Conservation (phyloP, 2,797 vertebrate species). For the Podarcis siculus region DNA sequence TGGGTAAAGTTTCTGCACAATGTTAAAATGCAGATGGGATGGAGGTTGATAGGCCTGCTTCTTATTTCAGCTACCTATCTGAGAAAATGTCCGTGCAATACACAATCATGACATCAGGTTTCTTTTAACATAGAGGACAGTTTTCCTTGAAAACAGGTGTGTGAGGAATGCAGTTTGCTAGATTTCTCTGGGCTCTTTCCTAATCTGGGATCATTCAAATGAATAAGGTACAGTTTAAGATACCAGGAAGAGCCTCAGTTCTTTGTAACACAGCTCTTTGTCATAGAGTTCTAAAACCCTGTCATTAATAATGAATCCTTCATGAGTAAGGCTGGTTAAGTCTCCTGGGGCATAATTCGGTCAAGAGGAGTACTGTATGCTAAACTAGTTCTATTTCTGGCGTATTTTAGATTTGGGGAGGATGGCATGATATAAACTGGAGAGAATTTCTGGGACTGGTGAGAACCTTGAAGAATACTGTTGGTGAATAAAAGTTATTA, state of each 20-base stretch:
- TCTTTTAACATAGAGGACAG: background rate
- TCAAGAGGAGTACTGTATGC: background rate
- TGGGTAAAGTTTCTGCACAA: background rate
- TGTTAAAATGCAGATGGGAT: background rate
- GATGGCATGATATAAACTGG: slow-evolving; percentile 39
- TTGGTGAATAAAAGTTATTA: slow-evolving; percentile 51
- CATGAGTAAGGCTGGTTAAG: background rate
- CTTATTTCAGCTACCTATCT: background rate
- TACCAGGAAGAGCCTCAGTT: background rate
- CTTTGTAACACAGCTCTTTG: background rate
- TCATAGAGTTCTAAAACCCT: background rate
- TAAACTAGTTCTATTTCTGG: background rate
- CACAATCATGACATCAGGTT: background rate
- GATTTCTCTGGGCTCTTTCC: background rate
- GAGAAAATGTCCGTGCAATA: background rate
- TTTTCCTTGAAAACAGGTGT: background rate
- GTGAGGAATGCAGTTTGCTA: background rate
- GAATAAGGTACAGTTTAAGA: fast-evolving
- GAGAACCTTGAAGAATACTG: slow-evolving; percentile 41
- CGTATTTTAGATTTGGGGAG: slow-evolving; percentile 21
- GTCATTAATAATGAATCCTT: background rate
- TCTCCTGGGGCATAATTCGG: background rate
- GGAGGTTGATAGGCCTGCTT: background rate
- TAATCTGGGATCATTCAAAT: background rate
- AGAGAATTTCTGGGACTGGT: slow-evolving; percentile 66